phyloP scores from a whole-genome alignment of 2,888 invertebrate genomes.

The Crossocerus cetratus region DNA sequence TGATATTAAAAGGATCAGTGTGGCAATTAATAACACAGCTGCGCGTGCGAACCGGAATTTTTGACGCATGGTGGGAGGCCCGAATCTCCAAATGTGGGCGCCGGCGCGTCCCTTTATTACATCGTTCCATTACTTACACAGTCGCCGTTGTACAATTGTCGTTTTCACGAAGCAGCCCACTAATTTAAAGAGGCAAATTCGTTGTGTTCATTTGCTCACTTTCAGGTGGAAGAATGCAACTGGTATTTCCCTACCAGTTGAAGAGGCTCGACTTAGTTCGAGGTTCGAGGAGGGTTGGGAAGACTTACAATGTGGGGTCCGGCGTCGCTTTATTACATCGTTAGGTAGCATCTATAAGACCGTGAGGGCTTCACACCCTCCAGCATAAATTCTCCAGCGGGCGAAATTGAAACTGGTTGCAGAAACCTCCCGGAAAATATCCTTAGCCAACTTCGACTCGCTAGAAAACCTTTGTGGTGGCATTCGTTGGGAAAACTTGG shows the following conservation, averaged over 20 bases:
- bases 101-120: too few relatives aligned
- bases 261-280: background rate
- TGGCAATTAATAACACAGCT: background rate
- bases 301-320: background rate
- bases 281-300: background rate
- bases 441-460: background rate
- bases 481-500: too few relatives aligned
- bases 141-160: too few relatives aligned
- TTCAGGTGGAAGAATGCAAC: too few relatives aligned
- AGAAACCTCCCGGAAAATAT: constrained; percentile 8
- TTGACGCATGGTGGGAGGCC: too few relatives aligned
- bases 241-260: too few relatives aligned
- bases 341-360: constrained; percentile 10
- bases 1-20: background rate
- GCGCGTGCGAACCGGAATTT: background rate
- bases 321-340: constrained; percentile 9
- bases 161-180: too few relatives aligned
- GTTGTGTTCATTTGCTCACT: too few relatives aligned
- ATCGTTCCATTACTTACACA: too few relatives aligned
- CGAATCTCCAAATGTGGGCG: too few relatives aligned
- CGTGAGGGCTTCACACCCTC: background rate
- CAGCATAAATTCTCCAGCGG: constrained; percentile 17
- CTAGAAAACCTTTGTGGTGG: constrained; percentile 12
- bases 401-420: constrained; percentile 19
- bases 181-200: too few relatives aligned